Conservation (phyloP, 2,888 invertebrate genomes). For the Labia minor region DNA sequence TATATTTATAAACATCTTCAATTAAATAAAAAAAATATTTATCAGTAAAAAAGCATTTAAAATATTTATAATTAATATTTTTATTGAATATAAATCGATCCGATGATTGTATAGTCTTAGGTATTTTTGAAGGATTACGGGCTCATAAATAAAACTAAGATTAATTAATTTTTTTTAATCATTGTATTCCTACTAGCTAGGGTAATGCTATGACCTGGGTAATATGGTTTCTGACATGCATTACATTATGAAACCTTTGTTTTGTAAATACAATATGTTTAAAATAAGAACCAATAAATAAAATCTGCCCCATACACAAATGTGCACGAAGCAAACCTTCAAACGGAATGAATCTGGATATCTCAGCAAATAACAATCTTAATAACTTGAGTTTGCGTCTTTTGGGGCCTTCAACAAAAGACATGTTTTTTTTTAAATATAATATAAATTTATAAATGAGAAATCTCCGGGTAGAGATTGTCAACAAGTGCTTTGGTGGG, state of each 20-base stretch:
- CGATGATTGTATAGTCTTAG: conserved; percentile 1
- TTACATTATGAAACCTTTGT: conserved; percentile 26
- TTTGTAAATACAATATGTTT: conserved; percentile 25
- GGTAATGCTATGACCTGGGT: conserved; percentile 27
- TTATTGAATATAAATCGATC: conserved; percentile 8
- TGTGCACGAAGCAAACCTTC: conserved; percentile 25
- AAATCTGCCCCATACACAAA: conserved; percentile 24
- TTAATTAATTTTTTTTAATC: conserved; percentile 27
- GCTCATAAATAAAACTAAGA: conserved; percentile 25
- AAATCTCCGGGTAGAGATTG: conserved; percentile 21
- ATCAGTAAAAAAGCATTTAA: conserved; percentile 13
- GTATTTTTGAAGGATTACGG: not conserved
- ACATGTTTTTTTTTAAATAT: conserved; percentile 15
- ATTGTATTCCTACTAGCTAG: conserved; percentile 28
- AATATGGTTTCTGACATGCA: conserved; percentile 26
- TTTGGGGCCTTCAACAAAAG: conserved; percentile 25
- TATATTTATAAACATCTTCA: conserved; percentile 13
- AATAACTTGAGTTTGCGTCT: conserved; percentile 26
- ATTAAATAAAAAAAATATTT: conserved; percentile 13
- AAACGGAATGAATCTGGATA: conserved; percentile 26
- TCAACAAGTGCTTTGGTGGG: conserved; percentile 46
- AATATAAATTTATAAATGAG: conserved; percentile 28
- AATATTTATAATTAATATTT: conserved; percentile 3
- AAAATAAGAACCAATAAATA: conserved; percentile 26
- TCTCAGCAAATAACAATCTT: conserved; percentile 26